phyloP scores from a whole-genome alignment of 1,140 invertebrate genomes.

The Lepidurus apus region DNA sequence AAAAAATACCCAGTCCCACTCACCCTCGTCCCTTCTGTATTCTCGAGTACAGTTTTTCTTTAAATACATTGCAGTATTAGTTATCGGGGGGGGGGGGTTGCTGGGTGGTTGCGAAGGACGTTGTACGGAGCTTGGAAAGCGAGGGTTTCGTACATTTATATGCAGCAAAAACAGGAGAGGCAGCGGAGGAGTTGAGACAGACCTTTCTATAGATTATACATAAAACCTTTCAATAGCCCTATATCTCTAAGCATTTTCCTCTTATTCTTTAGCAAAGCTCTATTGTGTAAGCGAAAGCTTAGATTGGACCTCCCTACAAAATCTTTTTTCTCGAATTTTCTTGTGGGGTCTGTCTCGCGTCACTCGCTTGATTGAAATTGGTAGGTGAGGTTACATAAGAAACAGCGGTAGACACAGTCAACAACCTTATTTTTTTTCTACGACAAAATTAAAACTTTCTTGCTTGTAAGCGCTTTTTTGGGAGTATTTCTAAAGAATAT shows the following conservation, averaged over 20 bases:
- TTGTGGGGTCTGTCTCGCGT: background rate
- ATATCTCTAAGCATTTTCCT: background rate
- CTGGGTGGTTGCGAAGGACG: background rate
- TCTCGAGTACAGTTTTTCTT: background rate
- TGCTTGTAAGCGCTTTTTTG: background rate
- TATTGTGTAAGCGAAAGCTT: background rate
- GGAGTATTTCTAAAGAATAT: background rate
- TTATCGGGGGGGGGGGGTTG: background rate
- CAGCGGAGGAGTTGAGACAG: background rate
- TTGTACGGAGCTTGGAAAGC: background rate
- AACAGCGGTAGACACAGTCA: conserved; percentile 1
- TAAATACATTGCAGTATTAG: conserved; percentile 7
- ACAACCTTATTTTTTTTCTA: background rate
- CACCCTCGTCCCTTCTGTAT: background rate
- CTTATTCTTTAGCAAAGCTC: background rate
- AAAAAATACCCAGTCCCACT: background rate
- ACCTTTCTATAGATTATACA: conserved; percentile 19
- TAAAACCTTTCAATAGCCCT: conserved; percentile 3
- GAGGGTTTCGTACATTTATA: background rate
- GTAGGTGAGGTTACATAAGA: background rate
- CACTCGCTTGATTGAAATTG: conserved; percentile 10
- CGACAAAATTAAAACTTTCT: background rate
- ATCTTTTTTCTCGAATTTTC: background rate
- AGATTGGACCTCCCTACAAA: background rate
- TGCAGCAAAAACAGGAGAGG: background rate